phyloP scores from a whole-genome alignment of 30 jellyfish, hydroid and myxozoan genomes.

The Turritopsis dohrnii region DNA sequence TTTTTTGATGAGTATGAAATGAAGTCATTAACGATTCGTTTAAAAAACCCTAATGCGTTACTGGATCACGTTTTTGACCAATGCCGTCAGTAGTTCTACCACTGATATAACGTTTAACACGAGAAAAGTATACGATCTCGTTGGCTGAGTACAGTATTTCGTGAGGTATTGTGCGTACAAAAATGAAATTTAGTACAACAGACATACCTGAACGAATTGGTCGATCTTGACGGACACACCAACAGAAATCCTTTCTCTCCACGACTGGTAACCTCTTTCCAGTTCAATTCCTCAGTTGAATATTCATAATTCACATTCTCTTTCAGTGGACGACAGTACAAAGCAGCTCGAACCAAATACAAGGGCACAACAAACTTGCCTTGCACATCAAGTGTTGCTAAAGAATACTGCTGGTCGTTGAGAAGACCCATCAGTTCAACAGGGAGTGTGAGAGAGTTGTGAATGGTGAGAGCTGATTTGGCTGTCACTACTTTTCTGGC shows the following conservation, averaged over 20 bases:
- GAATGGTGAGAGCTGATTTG: conserved; percentile 71
- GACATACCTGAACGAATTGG: neutral
- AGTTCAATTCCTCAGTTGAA: conserved; percentile 56
- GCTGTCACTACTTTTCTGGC: conserved; percentile 90
- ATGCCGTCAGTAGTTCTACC: no score
- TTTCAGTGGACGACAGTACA: conserved; percentile 60
- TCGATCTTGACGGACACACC: neutral
- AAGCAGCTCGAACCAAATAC: conserved; percentile 48
- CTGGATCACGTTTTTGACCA: no score
- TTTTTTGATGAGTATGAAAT: no score
- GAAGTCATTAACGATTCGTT: no score
- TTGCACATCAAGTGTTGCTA: conserved; percentile 2
- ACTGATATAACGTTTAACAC: no score
- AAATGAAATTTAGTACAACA: no score
- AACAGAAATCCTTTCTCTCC: conserved; percentile 50
- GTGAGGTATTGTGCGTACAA: no score
- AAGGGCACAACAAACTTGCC: conserved; percentile 46
- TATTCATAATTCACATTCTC: conserved; percentile 39
- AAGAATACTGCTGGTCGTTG: neutral
- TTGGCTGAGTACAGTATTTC: no score
- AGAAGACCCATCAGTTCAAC: conserved; percentile 65
- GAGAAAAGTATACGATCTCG: no score
- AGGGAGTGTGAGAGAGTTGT: conserved; percentile 63
- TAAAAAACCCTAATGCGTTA: no score
- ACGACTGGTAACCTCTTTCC: conserved; percentile 69